Evolutionary conservation across 2,113 vertebrate genomes (phyloP), one percentile per base, ranked within the genome.

Genomic region (Nibea albiflora): DNA sequence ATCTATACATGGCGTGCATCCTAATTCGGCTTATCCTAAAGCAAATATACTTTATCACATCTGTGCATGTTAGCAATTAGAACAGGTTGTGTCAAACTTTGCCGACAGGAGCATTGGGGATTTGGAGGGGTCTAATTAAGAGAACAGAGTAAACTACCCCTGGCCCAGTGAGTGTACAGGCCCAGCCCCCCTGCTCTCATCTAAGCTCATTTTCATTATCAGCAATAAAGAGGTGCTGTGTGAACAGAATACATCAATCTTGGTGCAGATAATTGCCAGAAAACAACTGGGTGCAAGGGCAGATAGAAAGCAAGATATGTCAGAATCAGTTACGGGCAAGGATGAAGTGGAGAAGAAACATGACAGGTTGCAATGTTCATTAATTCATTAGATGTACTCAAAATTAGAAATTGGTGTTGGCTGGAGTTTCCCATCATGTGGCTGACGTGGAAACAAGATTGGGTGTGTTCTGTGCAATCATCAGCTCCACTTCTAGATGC

Each of bases 61-160:
- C 85, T 84, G 49, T 78, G 74, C 87, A 89, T 80, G 85, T 88
- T 84, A 80, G 84, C 84, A 89, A 85, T 91, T 90, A 90, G 65
- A 90, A 73, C 53, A 62, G 77, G 84, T 78, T 86, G 76, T 84
- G 88, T 85, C 82, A 88, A 87, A 88, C 56, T 87, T 87, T 89
- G 89, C 92, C 89, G 5, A 69, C 39, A 86, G 91, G 84, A 80
- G 78, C 57, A 2, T 56, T 68, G 49, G 86, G 82, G 88, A 90
- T 89, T 91, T 86, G 62, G 50, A 66, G 75, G 67, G 79, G 73
- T 84, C 89, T 92, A 91, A 93, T 94, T 92, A 92, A 84, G 72
- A 81, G 78, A 89, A 85, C 53, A 73, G 76, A 83, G 79, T 86
- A 87, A 92, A 91, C 76, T 82, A 80, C 78, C 89, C 54, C 61